Percentiles rank a stretch among this genome's conserved stretches.
Conservation (phyloP, 2,888 invertebrate species). For the Anorthoa munda region DNA sequence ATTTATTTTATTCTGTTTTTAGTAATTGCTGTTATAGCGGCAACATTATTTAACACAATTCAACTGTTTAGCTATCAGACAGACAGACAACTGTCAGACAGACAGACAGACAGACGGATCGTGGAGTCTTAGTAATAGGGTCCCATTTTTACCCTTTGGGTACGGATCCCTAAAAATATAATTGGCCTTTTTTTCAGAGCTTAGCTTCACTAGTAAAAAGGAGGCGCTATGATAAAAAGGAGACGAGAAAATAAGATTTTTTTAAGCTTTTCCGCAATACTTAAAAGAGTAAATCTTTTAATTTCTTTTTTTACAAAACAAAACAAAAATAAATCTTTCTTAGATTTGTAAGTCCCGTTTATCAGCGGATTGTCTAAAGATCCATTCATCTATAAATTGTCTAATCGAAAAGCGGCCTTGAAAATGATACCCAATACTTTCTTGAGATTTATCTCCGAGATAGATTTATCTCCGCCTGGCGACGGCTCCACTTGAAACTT, state of each 20-base stretch:
- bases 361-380: conserved; percentile 20
- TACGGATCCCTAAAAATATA: too few species aligned
- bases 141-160: too few species aligned
- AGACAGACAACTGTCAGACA: too few species aligned
- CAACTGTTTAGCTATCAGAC: too few species aligned
- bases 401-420: conserved; percentile 24
- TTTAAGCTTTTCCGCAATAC: conserved; percentile 2
- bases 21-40: too few species aligned
- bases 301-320: conserved; percentile 6
- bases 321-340: background rate
- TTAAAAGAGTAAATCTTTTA: too few species aligned
- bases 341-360: conserved; percentile 10
- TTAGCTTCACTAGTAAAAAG: background rate
- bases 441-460: conserved; percentile 17
- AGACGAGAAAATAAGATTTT: background rate
- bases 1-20: too few species aligned
- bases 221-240: background rate
- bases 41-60: too few species aligned
- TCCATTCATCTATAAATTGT: conserved; percentile 21
- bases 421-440: conserved; percentile 40
- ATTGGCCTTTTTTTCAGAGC: background rate
- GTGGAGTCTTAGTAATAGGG: too few species aligned
- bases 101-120: too few species aligned
- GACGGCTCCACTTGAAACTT: conserved; percentile 24
- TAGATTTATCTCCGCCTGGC: conserved; percentile 25